A percentile compares a stretch with the other conserved stretches of the same genome.
Evolutionary conservation across 2,797 vertebrate genomes (phyloP).

Genomic region (Cossypha niveicapilla): DNA sequence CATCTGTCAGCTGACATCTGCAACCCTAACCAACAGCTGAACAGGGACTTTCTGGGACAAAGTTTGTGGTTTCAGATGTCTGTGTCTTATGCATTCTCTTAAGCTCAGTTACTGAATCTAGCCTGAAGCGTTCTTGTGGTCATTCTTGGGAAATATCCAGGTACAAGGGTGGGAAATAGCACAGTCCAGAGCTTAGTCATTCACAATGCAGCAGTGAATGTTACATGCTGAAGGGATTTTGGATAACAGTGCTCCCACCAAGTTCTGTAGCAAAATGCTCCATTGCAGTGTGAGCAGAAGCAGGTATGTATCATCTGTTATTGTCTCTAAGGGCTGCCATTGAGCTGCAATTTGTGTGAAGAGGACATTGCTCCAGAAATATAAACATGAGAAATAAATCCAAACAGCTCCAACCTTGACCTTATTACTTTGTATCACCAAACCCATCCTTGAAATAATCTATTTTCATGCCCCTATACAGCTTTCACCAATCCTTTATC

Average conservation of each 20-base stretch:
- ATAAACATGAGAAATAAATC: not conserved
- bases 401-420: not conserved
- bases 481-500: not conserved
- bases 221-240: not conserved
- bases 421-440: not conserved
- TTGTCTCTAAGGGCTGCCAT: not conserved
- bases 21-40: not conserved
- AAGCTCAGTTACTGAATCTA: not conserved
- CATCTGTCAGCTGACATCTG: not conserved
- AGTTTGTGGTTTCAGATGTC: not conserved
- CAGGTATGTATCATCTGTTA: not conserved
- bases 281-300: not conserved
- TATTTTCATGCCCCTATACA: conserved; percentile 27
- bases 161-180: not conserved
- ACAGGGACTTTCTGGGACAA: not conserved
- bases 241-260: not conserved
- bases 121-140: not conserved
- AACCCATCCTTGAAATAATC: conserved; percentile 13
- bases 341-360: not conserved
- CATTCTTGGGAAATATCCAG: not conserved
- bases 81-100: not conserved
- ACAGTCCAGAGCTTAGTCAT: not conserved
- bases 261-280: not conserved
- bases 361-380: not conserved
- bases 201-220: not conserved